Evolutionary conservation across 1,140 invertebrate species (phyloP).

Genomic region (Melipona quadrifasciata): DNA sequence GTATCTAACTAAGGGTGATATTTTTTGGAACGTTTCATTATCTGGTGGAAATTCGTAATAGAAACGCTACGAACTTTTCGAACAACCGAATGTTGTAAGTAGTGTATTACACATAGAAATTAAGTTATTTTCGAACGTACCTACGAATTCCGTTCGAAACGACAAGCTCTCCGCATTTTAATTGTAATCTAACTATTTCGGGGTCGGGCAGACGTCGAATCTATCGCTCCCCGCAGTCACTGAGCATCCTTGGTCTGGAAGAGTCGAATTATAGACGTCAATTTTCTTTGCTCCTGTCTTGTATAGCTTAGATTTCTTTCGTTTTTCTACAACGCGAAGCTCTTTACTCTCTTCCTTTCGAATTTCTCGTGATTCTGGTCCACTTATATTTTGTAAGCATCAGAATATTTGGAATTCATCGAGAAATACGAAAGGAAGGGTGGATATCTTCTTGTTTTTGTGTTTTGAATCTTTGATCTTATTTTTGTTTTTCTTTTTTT

Average conservation of each 20-base stretch:
- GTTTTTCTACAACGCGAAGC: neutral
- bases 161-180: conserved; percentile 73
- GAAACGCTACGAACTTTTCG: neutral
- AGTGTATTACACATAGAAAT: neutral
- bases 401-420: conserved; percentile 52
- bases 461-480: neutral
- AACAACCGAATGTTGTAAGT: neutral
- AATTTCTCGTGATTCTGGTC: conserved; percentile 28
- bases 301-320: neutral
- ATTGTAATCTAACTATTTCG: conserved; percentile 78
- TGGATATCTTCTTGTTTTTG: neutral
- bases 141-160: conserved; percentile 60
- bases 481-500: neutral
- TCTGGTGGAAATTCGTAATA: neutral
- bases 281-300: neutral
- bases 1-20: neutral
- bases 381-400: conserved; percentile 70
- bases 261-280: conserved; percentile 18
- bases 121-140: neutral
- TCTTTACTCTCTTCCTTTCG: neutral
- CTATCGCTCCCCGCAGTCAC: conserved; percentile 74
- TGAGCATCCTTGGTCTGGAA: conserved; percentile 76
- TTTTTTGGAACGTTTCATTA: neutral
- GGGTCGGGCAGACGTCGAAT: conserved; percentile 68
- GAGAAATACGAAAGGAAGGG: conserved; percentile 22